Base-by-base conservation (phyloP, 2,113 vertebrate genomes). In the Pedionomus torquatus region DNA sequence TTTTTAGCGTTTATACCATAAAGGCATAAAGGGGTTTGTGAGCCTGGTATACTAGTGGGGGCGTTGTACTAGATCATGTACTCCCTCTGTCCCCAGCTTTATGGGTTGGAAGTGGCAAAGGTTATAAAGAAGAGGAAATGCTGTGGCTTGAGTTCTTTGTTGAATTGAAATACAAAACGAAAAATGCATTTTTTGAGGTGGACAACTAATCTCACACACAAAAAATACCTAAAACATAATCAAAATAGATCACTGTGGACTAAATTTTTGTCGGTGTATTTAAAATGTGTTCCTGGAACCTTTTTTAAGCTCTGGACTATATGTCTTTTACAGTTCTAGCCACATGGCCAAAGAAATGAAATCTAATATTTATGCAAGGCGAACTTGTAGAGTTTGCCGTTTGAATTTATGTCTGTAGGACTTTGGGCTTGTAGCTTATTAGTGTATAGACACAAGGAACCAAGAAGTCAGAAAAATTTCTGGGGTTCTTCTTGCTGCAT, bases 31-130 rank as follows among this genome's bases (percentile, higher is more conserved):
- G 19, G 57, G 5, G 82, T 93, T 87, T 71, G 21, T 75, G 57
- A 55, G 17, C 5, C 30, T 83, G 23, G 7, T 57, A 10, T 43
- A 26, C 37, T 74, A 33, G 12, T 78, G 4, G 16, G 24, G 28
- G 30, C 0, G 1, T 35, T 72, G 24, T 31, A 17, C 16, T 69
- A 49, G 33, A 54, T 1, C 2, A 33, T 26, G 19, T 49, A 16
- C 14, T 87, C 14, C 19, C 24, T 8, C 43, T 23, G 0, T 33
- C 23, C 12, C 28, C 1, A 19, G 0, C 21, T n/a, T 76, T 6
- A 35, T 52, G 60, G 31, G 30, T 63, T 65, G 68, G 54, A 80
- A 69, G n/a, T 44, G 19, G 28, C 28, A 37, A 28, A 92, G 23
- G 3, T 48, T 72, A 13, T 2, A 35, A 4, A 14, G n/a, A 66